These are phyloP conservation scores for Leptopilina boulardi DNA, from an alignment of 1,140 invertebrate genomes.

Conservation along the genomic window DNA sequence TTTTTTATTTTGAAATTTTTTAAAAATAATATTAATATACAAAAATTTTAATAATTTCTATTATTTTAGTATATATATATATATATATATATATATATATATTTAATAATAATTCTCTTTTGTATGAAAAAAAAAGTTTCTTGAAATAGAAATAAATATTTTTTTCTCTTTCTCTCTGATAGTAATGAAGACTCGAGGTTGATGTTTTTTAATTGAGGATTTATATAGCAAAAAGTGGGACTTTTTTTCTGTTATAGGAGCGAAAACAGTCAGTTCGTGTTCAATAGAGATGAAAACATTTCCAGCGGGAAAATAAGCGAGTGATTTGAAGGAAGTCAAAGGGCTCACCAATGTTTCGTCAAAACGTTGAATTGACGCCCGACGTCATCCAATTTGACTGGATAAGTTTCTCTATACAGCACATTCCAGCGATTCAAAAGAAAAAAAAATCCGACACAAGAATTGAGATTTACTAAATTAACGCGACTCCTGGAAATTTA, in stretches of 20 bases:
- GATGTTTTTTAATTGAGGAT: conserved; percentile 35
- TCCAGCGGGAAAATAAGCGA: conserved; percentile 39
- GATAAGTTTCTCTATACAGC: conserved; percentile 56
- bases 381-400: conserved; percentile 55
- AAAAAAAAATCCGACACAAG: conserved; percentile 39
- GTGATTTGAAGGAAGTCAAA: conserved; percentile 43
- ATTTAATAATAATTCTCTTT: too few relatives aligned
- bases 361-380: conserved; percentile 52
- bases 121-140: background rate
- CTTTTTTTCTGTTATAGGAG: conserved; percentile 67
- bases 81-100: too few relatives aligned
- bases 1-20: conserved; percentile 19
- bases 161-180: background rate
- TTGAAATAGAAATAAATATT: background rate
- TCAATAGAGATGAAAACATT: conserved; percentile 52
- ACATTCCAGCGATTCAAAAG: conserved; percentile 66
- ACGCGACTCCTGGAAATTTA: conserved; percentile 36
- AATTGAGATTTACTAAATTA: conserved; percentile 36
- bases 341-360: conserved; percentile 60
- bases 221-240: conserved; percentile 47
- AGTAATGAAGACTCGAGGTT: background rate
- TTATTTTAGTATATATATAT: too few relatives aligned
- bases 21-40: too few relatives aligned
- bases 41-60: too few relatives aligned
- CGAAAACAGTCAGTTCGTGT: conserved; percentile 60